Evolutionary conservation across 1,140 invertebrate genomes (phyloP).

Genomic region (Hypothenemus hampei): DNA sequence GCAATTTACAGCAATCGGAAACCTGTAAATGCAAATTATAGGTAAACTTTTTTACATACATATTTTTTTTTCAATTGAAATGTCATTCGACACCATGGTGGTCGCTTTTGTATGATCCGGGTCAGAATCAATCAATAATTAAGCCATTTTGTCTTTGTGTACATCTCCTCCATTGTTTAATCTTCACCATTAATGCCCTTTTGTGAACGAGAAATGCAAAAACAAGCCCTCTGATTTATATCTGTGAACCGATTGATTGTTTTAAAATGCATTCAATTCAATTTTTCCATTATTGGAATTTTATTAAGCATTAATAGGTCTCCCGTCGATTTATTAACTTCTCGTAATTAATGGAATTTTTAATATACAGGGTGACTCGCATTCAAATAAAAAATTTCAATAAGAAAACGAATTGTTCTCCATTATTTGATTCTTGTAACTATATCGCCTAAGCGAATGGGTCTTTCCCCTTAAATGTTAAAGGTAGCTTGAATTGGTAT

Average conservation of each 20-base stretch:
- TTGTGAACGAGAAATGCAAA: not conserved
- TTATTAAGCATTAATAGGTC: no score
- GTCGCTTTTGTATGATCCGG: slow-evolving; percentile 3
- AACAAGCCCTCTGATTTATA: slow-evolving; percentile 5
- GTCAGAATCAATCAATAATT: slow-evolving; percentile 1
- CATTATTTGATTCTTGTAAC: no score
- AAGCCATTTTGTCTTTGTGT: slow-evolving; percentile 4
- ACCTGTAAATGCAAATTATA: no score
- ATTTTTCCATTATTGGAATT: no score
- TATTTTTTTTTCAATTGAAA: no score
- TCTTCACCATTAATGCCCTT: not conserved
- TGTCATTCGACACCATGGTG: no score
- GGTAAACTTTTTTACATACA: no score
- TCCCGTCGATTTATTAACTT: not conserved
- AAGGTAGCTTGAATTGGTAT: not conserved
- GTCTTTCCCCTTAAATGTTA: not conserved
- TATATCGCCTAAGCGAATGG: no score
- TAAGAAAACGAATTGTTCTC: no score
- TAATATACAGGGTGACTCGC: not conserved
- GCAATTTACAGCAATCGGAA: no score
- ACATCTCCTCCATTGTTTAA: slow-evolving; percentile 6
- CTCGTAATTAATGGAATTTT: not conserved
- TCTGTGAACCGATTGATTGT: not conserved
- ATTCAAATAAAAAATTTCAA: no score
- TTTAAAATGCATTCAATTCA: not conserved